These are phyloP conservation scores for Nerophis lumbriciformis DNA, from an alignment of 2,113 vertebrate genomes.

Conservation along the genomic window DNA sequence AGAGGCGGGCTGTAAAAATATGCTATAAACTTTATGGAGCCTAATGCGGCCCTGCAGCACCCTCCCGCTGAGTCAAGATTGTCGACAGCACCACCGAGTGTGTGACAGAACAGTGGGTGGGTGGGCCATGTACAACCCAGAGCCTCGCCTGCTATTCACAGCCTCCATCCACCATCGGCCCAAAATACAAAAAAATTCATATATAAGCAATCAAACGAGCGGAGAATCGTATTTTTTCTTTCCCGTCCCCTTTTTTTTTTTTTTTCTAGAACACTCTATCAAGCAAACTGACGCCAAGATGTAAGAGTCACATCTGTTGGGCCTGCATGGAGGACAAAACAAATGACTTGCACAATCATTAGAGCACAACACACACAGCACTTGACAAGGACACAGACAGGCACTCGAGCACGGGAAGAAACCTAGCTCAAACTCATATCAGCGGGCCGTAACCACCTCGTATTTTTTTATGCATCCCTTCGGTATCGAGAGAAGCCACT, in stretches of 20 bases:
- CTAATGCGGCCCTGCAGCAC: constrained; percentile 70
- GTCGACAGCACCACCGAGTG: constrained; percentile 56
- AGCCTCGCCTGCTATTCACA: constrained; percentile 49
- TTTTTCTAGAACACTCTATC: constrained; percentile 19
- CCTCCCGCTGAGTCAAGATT: constrained; percentile 59
- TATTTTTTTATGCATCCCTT: constrained; percentile 67
- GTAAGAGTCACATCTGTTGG: constrained; percentile 29
- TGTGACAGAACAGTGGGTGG: constrained; percentile 65
- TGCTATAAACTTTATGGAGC: constrained; percentile 72
- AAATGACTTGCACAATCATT: constrained; percentile 8
- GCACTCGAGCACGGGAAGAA: constrained; percentile 31
- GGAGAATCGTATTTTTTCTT: constrained; percentile 38
- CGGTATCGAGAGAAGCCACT: constrained; percentile 58
- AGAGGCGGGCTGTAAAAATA: constrained; percentile 71
- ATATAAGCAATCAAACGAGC: constrained; percentile 49
- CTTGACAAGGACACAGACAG: constrained; percentile 33
- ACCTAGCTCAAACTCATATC: constrained; percentile 53
- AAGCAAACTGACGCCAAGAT: constrained; percentile 21
- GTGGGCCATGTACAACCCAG: constrained; percentile 53
- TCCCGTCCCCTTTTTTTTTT: background rate
- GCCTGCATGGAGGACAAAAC: constrained; percentile 21
- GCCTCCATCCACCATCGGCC: constrained; percentile 45
- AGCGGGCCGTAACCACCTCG: constrained; percentile 61
- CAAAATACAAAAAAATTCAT: constrained; percentile 43
- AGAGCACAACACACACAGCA: too few relatives aligned